A percentile compares a stretch with the other conserved stretches of the same genome.
These are phyloP conservation scores for Tragelaphus imberbis DNA, from an alignment of 2,113 vertebrate genomes.

Conservation along the genomic window DNA sequence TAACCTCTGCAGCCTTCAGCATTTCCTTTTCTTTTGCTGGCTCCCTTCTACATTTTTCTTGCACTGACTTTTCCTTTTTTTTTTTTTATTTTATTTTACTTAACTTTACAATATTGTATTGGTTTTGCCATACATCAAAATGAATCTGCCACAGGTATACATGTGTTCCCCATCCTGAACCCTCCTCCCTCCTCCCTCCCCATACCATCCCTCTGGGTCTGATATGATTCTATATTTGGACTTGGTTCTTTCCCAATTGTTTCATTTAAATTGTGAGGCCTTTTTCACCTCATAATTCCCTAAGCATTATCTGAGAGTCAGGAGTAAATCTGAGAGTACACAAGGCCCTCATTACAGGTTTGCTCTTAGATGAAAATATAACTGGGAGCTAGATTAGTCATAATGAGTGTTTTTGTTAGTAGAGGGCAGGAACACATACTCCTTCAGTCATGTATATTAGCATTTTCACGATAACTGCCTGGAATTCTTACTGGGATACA, in stretches of 20 bases:
- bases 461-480: not conserved
- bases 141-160: too few relatives aligned
- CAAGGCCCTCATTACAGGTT: constrained; percentile 30
- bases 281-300: constrained; percentile 12
- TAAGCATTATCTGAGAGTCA: not conserved
- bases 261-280: not conserved
- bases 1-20: not conserved
- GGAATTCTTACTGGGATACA: not conserved
- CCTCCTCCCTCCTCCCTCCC: too few relatives aligned
- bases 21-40: constrained; percentile 6
- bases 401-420: not conserved
- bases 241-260: not conserved
- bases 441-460: not conserved
- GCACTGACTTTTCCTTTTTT: not conserved
- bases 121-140: too few relatives aligned
- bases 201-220: not conserved
- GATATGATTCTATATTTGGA: not conserved
- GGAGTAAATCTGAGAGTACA: not conserved
- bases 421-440: constrained; percentile 19
- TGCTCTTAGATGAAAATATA: not conserved
- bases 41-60: constrained; percentile 5
- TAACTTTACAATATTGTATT: too few relatives aligned
- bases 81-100: too few relatives aligned
- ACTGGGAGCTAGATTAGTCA: not conserved
- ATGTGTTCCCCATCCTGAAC: too few relatives aligned